Evolutionary conservation across 2,797 vertebrate genomes (phyloP).

Genomic region (Mus caroli): DNA sequence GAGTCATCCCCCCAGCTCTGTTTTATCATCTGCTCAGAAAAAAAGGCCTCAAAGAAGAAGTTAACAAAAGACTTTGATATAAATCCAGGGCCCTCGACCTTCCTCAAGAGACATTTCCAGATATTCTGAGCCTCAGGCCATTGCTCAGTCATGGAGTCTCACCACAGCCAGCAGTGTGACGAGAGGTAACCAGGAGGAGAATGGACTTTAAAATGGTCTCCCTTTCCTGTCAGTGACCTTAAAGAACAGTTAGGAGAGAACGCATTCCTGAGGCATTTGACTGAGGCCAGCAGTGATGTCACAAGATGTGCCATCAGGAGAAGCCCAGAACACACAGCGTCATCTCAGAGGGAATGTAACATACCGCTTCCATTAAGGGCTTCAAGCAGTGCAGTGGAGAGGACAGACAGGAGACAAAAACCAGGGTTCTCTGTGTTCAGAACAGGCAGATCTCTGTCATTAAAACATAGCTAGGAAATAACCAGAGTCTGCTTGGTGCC

Average conservation of each 20-base stretch:
- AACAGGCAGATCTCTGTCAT: neutral
- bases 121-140: neutral
- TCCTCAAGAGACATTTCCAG: neutral
- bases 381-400: neutral
- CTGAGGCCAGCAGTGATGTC: neutral
- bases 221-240: neutral
- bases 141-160: neutral
- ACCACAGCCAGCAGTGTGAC: neutral
- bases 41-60: neutral
- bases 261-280: neutral
- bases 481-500: neutral
- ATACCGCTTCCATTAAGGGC: neutral
- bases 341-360: neutral
- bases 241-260: neutral
- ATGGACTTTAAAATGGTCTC: neutral
- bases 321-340: neutral
- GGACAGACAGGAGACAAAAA: neutral
- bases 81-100: neutral
- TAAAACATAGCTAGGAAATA: neutral
- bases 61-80: neutral
- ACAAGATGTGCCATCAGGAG: neutral
- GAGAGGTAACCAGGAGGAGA: neutral
- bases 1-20: neutral
- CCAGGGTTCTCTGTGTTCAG: neutral
- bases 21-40: conserved; percentile 40